Evolutionary conservation across 2,797 vertebrate species (phyloP).

Genomic region (Aselliscus stoliczkanus): DNA sequence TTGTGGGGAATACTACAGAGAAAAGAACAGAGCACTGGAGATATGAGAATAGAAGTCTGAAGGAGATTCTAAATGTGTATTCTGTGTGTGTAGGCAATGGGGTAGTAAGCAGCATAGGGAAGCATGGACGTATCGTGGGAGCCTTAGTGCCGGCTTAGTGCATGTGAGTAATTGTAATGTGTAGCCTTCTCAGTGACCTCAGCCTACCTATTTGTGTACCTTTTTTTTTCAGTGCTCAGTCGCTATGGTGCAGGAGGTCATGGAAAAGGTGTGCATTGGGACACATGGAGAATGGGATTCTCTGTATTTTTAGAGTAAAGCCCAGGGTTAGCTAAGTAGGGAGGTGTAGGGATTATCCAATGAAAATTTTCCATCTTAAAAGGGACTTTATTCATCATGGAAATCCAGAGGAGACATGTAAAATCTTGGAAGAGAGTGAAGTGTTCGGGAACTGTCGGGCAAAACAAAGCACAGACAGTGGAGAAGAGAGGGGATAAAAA

Average conservation of each 20-base stretch:
- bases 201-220: background rate
- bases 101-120: background rate
- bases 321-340: background rate
- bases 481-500: background rate
- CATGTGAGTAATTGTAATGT: background rate
- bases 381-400: no score
- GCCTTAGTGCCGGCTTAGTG: no score
- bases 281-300: background rate
- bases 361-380: background rate
- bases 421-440: background rate
- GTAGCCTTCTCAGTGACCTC: background rate
- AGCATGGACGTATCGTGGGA: background rate
- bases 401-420: background rate
- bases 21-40: background rate
- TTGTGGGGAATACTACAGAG: background rate
- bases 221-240: background rate
- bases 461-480: background rate
- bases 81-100: background rate
- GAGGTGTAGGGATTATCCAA: background rate
- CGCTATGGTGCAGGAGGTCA: background rate
- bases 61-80: background rate
- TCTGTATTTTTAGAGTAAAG: background rate
- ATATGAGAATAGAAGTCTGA: background rate
- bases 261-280: background rate
- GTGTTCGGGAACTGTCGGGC: background rate